Conservation (phyloP, 2,797 vertebrate genomes). For the Rhinatrema bivittatum region DNA sequence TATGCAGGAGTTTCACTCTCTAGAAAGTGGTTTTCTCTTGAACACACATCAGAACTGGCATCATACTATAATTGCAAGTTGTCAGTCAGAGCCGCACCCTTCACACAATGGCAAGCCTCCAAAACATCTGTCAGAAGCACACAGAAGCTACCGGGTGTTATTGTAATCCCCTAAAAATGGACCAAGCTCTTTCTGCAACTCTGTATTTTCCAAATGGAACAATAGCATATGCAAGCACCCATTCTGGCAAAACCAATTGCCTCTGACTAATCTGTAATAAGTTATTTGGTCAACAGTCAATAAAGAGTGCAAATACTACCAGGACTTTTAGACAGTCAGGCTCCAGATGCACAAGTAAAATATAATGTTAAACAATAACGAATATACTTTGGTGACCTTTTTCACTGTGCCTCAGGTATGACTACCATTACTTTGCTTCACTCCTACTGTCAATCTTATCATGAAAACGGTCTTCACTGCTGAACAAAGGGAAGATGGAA, state of each 20-base stretch:
- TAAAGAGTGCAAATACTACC: conserved; percentile 40
- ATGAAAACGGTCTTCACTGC: too few relatives aligned
- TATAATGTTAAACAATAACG: too few relatives aligned
- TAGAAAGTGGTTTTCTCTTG: conserved; percentile 70
- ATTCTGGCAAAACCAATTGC: too few relatives aligned
- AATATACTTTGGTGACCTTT: too few relatives aligned
- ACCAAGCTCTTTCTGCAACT: conserved; percentile 62
- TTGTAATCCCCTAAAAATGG: conserved; percentile 74
- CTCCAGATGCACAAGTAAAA: too few relatives aligned
- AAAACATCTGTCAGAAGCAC: conserved; percentile 75
- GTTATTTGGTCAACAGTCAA: too few relatives aligned
- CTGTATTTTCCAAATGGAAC: conserved; percentile 58
- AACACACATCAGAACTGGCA: conserved; percentile 67
- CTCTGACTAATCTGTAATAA: too few relatives aligned
- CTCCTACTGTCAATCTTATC: too few relatives aligned
- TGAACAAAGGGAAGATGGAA: too few relatives aligned
- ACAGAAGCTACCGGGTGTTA: conserved; percentile 69
- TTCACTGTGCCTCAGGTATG: too few relatives aligned
- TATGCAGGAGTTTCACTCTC: conserved; percentile 64
- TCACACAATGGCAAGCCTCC: conserved; percentile 62
- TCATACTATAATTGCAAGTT: conserved; percentile 66
- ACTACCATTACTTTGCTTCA: too few relatives aligned
- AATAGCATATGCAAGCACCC: conserved; percentile 47
- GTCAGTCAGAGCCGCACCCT: conserved; percentile 69
- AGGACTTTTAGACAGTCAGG: too few relatives aligned